Evolutionary conservation across 2,113 vertebrate species (phyloP).

Genomic region (Galemys pyrenaicus): DNA sequence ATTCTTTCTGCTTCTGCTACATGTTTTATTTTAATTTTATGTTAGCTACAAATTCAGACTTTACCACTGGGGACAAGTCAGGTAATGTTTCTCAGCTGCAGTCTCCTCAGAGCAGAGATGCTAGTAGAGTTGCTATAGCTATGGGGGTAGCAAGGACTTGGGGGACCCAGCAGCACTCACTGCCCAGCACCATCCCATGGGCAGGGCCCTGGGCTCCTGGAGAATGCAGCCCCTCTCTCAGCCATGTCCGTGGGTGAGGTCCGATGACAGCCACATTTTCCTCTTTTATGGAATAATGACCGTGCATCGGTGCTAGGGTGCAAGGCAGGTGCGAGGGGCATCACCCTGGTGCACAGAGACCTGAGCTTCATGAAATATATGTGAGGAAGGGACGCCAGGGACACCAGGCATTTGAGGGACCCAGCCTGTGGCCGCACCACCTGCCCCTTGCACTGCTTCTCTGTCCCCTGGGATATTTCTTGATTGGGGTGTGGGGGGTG

Average conservation of each 20-base stretch:
- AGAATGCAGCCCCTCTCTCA: too few species aligned
- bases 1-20: neutral
- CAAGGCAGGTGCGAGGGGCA: neutral
- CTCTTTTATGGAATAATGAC: neutral
- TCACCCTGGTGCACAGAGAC: neutral
- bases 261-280: neutral
- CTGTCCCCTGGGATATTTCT: neutral
- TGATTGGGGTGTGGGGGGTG: too few species aligned
- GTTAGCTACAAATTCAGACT: neutral
- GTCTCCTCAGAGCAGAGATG: neutral
- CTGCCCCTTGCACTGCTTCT: neutral
- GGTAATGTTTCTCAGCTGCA: neutral
- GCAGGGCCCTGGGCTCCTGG: neutral
- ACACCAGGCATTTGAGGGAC: too few species aligned
- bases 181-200: too few species aligned
- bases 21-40: neutral
- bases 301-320: neutral
- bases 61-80: neutral
- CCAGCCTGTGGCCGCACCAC: neutral
- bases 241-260: too few species aligned
- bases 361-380: rapidly evolving
- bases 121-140: neutral
- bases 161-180: neutral
- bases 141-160: neutral
- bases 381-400: neutral